phyloP scores from a whole-genome alignment of 2,797 vertebrate genomes.

The Melanotaenia maccullochi region DNA sequence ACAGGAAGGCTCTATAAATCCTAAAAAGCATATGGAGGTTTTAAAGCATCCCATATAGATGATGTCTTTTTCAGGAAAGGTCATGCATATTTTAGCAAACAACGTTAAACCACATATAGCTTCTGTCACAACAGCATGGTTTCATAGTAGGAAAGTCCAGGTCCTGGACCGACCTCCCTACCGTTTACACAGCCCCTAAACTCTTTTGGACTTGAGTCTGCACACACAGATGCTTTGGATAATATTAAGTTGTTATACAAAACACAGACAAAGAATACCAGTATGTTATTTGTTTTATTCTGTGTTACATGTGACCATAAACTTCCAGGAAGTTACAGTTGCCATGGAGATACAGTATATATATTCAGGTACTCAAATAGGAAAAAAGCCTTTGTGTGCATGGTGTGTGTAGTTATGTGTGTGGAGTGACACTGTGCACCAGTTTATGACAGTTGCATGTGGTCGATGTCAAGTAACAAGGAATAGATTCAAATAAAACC shows the following conservation, averaged over 20 bases:
- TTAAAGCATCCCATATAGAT: no score
- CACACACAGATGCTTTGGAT: no score
- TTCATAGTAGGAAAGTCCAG: no score
- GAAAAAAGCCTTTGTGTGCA: conserved; percentile 22
- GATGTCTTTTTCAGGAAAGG: no score
- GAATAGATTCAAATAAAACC: conserved; percentile 35
- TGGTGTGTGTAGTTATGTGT: conserved; percentile 12
- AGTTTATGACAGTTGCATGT: conserved; percentile 38
- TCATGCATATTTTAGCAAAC: no score
- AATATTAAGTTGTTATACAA: background rate
- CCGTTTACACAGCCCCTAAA: no score
- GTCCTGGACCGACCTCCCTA: no score
- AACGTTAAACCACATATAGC: no score
- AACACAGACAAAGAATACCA: conserved; percentile 20
- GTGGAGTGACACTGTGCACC: conserved; percentile 43
- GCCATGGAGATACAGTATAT: conserved; percentile 73
- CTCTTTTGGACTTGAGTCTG: no score
- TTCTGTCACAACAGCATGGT: no score
- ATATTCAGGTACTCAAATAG: conserved; percentile 61
- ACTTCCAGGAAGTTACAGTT: conserved; percentile 74
- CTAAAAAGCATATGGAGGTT: no score
- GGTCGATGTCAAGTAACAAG: conserved; percentile 26
- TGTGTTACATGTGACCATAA: conserved; percentile 77
- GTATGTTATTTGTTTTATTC: conserved; percentile 73
- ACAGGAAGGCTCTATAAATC: no score